A percentile compares a stretch with the other conserved stretches of the same genome.
phyloP scores from a whole-genome alignment of 2,113 vertebrate species.

The Passer domesticus region DNA sequence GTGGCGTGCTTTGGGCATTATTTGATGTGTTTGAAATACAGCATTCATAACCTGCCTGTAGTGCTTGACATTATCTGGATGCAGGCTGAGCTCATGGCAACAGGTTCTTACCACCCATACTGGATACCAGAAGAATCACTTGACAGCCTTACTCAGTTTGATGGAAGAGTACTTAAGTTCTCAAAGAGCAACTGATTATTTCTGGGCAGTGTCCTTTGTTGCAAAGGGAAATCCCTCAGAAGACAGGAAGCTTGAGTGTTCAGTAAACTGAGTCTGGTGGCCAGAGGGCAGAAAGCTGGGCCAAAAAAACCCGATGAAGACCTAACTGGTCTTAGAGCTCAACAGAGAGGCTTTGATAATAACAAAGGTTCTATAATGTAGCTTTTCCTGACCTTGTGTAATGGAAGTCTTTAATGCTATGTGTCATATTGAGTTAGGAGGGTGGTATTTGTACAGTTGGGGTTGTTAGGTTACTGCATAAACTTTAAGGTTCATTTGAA shows the following conservation, averaged over 20 bases:
- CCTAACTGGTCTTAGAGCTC: neutral
- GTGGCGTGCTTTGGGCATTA: neutral
- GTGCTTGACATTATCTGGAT: neutral
- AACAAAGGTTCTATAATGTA: neutral
- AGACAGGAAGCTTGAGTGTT: neutral
- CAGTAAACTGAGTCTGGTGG: neutral
- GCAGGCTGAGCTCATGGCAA: neutral
- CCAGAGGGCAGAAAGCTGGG: neutral
- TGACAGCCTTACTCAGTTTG: neutral
- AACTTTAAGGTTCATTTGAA: neutral
- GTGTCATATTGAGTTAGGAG: neutral
- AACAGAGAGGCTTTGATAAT: neutral
- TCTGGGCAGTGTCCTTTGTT: neutral
- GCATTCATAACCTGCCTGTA: neutral
- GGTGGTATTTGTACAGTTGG: neutral
- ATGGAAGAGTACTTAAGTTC: neutral
- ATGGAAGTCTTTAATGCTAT: neutral
- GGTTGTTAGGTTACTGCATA: neutral
- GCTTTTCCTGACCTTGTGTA: neutral
- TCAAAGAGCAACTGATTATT: neutral
- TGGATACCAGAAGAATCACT: neutral
- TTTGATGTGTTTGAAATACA: neutral
- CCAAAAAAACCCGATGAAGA: neutral
- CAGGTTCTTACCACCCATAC: neutral
- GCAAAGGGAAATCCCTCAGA: neutral